A percentile compares a stretch with the other conserved stretches of the same genome.
phyloP scores from a whole-genome alignment of 2,113 vertebrate species.

The Lagopus leucura region DNA sequence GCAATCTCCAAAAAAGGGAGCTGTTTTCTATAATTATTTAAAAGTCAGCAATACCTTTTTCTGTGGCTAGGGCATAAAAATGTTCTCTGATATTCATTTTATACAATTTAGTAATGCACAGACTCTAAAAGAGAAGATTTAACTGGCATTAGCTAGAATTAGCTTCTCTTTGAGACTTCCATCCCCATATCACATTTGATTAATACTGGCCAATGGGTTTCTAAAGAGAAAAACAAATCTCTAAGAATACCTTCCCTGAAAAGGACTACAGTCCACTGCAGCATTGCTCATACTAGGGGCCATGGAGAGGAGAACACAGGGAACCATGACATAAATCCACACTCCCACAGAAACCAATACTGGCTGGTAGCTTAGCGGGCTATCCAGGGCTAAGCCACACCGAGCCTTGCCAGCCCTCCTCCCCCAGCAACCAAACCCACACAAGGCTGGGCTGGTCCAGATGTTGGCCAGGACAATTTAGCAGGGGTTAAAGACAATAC shows the following conservation, averaged over 20 bases:
- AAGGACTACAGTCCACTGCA: neutral
- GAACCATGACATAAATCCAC: neutral
- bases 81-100: neutral
- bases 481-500: neutral
- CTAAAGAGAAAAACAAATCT: neutral
- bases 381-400: neutral
- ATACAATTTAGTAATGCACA: neutral
- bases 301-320: neutral
- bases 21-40: neutral
- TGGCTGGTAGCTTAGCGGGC: neutral
- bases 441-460: neutral
- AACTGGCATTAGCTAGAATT: neutral
- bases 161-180: constrained; percentile 1
- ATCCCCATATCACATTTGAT: neutral
- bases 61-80: neutral
- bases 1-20: neutral
- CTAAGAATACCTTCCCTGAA: neutral
- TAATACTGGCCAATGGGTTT: neutral
- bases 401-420: neutral
- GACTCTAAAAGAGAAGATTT: neutral
- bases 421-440: neutral
- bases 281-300: neutral
- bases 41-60: neutral
- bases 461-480: neutral
- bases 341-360: neutral